Evolutionary conservation across 2,888 invertebrate species (phyloP).

Genomic region (Aplocera efformata): DNA sequence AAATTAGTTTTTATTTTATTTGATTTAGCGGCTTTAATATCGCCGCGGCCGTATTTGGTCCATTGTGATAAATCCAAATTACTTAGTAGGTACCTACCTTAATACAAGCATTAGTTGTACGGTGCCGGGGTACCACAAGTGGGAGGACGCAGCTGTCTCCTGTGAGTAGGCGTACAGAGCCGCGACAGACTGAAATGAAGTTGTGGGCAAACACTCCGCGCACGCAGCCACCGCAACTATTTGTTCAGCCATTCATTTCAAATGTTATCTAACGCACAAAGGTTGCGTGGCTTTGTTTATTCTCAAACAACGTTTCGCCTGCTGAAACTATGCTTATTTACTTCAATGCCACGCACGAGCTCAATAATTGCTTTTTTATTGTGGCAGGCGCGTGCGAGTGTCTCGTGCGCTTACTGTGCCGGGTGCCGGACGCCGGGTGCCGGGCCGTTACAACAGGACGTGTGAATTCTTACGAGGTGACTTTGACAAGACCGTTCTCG

Average conservation of each 20-base stretch:
- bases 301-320: constrained; percentile 14
- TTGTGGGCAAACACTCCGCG: constrained; percentile 27
- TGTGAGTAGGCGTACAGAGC: too few relatives aligned
- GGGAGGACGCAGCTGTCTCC: too few relatives aligned
- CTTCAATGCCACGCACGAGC: constrained; percentile 3
- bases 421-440: too few relatives aligned
- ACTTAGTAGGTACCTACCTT: too few relatives aligned
- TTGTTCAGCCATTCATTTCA: constrained; percentile 30
- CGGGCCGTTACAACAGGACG: not conserved
- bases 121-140: too few relatives aligned
- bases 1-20: too few relatives aligned
- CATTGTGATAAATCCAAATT: too few relatives aligned
- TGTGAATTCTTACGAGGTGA: too few relatives aligned
- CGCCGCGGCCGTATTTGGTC: too few relatives aligned
- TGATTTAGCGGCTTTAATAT: too few relatives aligned
- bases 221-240: constrained; percentile 7
- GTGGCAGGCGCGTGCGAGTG: constrained; percentile 8
- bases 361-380: constrained; percentile 23
- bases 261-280: constrained; percentile 32
- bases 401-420: constrained; percentile 7
- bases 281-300: constrained; percentile 25
- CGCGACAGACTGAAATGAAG: constrained; percentile 28
- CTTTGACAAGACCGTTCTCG: not conserved
- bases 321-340: constrained; percentile 15
- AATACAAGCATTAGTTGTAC: too few relatives aligned